Percentiles rank a stretch among this genome's conserved stretches.
Evolutionary conservation across 2,797 vertebrate genomes (phyloP).

Genomic region (Taenioides sp.): DNA sequence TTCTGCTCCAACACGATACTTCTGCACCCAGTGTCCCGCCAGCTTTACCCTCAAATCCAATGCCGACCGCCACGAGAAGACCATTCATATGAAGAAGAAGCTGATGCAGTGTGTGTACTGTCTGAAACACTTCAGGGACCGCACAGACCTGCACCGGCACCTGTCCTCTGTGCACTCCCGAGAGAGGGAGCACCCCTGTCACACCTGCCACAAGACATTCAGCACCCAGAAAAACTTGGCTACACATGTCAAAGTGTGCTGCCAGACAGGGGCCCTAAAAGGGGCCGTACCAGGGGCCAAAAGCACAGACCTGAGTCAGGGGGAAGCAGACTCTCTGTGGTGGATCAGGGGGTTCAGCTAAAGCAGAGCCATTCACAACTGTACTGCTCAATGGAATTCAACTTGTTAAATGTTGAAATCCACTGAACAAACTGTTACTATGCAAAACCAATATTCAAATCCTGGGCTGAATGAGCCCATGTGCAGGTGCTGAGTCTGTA

Average conservation of each 20-base stretch:
- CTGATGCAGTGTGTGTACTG: constrained; percentile 82
- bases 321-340: constrained; percentile 57
- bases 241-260: constrained; percentile 78
- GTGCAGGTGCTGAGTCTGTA: constrained; percentile 15
- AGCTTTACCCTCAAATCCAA: constrained; percentile 88
- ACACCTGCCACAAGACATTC: constrained; percentile 78
- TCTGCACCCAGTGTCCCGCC: constrained; percentile 80
- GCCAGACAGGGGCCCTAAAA: constrained; percentile 63
- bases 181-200: constrained; percentile 71
- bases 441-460: constrained; percentile 68
- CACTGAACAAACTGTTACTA: constrained; percentile 1
- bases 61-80: constrained; percentile 82
- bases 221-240: constrained; percentile 82
- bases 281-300: constrained; percentile 48
- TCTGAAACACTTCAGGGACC: constrained; percentile 77
- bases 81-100: constrained; percentile 82
- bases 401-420: not conserved
- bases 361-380: constrained; percentile 29
- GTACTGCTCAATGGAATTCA: not conserved
- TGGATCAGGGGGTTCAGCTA: constrained; percentile 58
- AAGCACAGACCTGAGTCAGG: constrained; percentile 53
- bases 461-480: constrained; percentile 11
- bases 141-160: constrained; percentile 80
- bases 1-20: constrained; percentile 70
- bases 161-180: constrained; percentile 77